Base-by-base conservation (phyloP, 1,140 invertebrate species). In the Drosophila insularis region DNA sequence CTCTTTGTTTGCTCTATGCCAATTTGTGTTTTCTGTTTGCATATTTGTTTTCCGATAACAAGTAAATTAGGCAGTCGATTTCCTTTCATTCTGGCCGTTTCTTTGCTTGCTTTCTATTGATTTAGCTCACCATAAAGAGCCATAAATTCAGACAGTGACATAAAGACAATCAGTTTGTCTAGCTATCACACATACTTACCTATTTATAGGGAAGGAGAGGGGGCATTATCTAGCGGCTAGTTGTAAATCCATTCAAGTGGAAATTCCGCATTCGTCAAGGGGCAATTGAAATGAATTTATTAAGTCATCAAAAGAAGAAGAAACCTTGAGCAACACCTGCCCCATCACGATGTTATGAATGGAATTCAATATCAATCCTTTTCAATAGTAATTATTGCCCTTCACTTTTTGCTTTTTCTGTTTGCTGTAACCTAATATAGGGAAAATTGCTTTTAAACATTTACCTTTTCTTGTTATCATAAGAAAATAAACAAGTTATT, bases 41-140 rank as follows among this genome's bases (percentile, higher is more conserved):
- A 66, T 86, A 79, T 86, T 87, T 86, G 70, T 68, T 58, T 79
- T 71, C 81, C 81, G 78, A 86, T 80, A 86, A 78, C 75, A 80
- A 87, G 79, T 76, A 87, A 86, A 87, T 86, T 87, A 87, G 79
- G 66, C 79, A 61, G 55, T 50, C 59, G 68, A 81, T 75, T 86
- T 81, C 50, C 64, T 68, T 72, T 71, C 60, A 64, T 21, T 39
- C 11, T 17, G 35, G 65, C 50, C 50, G 35, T 59, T 70, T 31
- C 31, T 6, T 31, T 61, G 4, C 63, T 59, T 58, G 35, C 58
- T 35, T 21, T 50, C 43, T 50, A 50, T 50, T 50, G 43, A 50
- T 11, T 50, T 50, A 50, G 43, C 17, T 19, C 17, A 21, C 43
- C 43, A 27, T 27, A 21, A 50, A 50, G 17, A 21, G 43, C 43